Evolutionary conservation across 2,888 invertebrate species (phyloP), one percentile per base, ranked within the genome.

Genomic region (Digitonthophagus gazella): DNA sequence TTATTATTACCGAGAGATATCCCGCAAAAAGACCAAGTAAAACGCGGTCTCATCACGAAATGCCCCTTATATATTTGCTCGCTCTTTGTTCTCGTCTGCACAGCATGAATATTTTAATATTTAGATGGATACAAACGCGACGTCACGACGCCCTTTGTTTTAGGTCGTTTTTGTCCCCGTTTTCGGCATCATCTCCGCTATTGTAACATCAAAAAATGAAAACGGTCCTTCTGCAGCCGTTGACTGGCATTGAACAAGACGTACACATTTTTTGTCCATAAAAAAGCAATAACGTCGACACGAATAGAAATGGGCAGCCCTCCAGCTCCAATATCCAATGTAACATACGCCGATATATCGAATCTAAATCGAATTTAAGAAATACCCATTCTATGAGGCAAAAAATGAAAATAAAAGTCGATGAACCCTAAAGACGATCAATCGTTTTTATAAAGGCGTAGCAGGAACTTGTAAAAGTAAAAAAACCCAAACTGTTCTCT

Each of bases 21-120:
- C 28, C 28, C 3, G 11, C 28, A 44, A 44, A 44, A 44, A 44
- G 11, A 11, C 28, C 6, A 44, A 6, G 8, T 5, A 66, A 65
- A 28, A 14, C 15, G 18, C 67, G 57, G 54, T 19, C 64, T 61
- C 61, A 61, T 61, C 61, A 61, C 16, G 61, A 61, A 20, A 61
- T 18, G 5, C 61, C 61, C 19, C 61, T 61, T 61, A 61, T 61
- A 61, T 61, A 61, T 61, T 61, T 61, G 61, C 58, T 58, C 20
- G 19, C 54, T 65, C 68, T 70, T 70, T 67, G 64, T 69, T 68
- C 63, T 66, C 65, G 64, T 28, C 28, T 69, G 71, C 66, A 72
- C 70, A 71, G 66, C 69, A 72, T 71, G 71, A 70, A 72, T 72
- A 71, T 72, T 72, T 72, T 72, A 71, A 70, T 72, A 71, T 72